Evolutionary conservation across 2,113 vertebrate genomes (phyloP).

Genomic region (Phalacrocorax carbo): DNA sequence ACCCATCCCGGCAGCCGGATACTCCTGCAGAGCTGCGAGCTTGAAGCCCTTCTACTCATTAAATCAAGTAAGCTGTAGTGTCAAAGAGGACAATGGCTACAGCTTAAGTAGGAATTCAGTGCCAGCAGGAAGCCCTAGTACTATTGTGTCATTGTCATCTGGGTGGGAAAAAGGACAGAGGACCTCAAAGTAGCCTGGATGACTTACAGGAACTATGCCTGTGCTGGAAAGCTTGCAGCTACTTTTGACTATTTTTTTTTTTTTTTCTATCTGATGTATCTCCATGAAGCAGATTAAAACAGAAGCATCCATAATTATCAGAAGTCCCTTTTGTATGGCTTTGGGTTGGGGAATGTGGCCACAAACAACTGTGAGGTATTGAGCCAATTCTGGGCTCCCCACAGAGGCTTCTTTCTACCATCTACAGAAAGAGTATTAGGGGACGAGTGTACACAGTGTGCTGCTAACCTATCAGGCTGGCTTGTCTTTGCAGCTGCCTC

Average conservation of each 20-base stretch:
- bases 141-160: neutral
- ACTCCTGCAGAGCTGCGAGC: conserved; percentile 82
- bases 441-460: neutral
- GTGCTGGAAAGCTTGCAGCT: neutral
- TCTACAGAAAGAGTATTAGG: neutral
- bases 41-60: conserved; percentile 40
- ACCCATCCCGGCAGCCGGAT: conserved; percentile 89
- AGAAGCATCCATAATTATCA: neutral
- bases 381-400: neutral
- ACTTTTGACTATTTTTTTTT: neutral
- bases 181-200: neutral
- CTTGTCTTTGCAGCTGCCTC: neutral
- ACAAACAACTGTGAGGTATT: neutral
- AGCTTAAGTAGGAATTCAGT: neutral
- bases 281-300: conserved; percentile 27
- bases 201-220: neutral
- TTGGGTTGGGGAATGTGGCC: neutral
- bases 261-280: neutral
- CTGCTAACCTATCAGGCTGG: neutral
- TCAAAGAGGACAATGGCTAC: neutral
- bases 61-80: neutral
- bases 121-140: neutral
- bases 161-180: neutral
- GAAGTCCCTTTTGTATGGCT: neutral
- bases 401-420: neutral